Base-by-base conservation (phyloP, 2,113 vertebrate genomes). In the Lipophrys pholis region DNA sequence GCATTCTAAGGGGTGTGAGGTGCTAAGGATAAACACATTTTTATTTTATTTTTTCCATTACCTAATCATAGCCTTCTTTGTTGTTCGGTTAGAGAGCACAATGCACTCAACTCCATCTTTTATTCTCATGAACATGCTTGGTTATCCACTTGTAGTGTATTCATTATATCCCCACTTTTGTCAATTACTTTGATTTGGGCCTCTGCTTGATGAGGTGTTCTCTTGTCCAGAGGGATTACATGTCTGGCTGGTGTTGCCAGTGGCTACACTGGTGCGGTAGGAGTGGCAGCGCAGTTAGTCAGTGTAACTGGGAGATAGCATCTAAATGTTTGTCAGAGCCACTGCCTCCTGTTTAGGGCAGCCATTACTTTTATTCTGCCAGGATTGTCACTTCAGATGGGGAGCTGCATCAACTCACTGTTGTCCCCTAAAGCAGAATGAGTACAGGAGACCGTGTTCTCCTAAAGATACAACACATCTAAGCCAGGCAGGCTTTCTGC, bases 321-420 rank as follows among this genome's bases (percentile, higher is more conserved):
- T 93, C 89, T 92, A 93, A 94, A 93, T 92, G 90, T 93, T 95
- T 94, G 91, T 93, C 91, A 93, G 89, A 94, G 93, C 84, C 71
- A 79, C 84, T 86, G 88, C 73, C 85, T 75, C 50, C 76, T 89
- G 83, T 93, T 91, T 91, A 89, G 76, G 71, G 78, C 75, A 73
- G 77, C 86, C 77, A 85, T 93, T 91, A 88, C 90, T 93, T 92
- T 89, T 93, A 90, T 90, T 88, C 86, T 92, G 92, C 92, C 91
- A 91, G 80, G 90, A 88, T 83, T 89, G 93, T 93, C 93, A 93
- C 83, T 90, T 89, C 85, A 77, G 82, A 93, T 93, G 88, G 87
- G 84, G 68, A 68, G 75, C 59, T 77, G 58, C 86, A 91, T 89
- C 87, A 80, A 82, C 83, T 83, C 83, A 73, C 82, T 85, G 75